These are phyloP conservation scores for Coccyzus lansbergi DNA, from an alignment of 2,797 vertebrate genomes.

Conservation along the genomic window DNA sequence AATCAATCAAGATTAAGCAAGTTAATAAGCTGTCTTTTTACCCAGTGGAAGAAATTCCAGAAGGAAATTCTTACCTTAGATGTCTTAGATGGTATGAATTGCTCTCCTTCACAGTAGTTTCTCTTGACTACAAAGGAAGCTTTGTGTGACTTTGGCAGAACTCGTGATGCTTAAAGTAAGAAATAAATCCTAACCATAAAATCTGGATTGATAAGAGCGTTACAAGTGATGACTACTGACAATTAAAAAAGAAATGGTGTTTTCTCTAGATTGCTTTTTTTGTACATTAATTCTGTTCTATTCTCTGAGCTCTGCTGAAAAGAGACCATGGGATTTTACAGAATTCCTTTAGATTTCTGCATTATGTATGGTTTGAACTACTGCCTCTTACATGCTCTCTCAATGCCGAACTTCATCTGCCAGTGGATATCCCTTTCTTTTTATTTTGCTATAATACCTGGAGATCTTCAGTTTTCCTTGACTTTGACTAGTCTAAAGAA, in stretches of 20 bases:
- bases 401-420: conserved; percentile 6
- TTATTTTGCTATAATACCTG: background rate
- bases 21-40: background rate
- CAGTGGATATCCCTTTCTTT: background rate
- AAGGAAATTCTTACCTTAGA: background rate
- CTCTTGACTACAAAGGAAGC: background rate
- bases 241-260: background rate
- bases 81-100: background rate
- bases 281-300: background rate
- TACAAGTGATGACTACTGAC: background rate
- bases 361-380: background rate
- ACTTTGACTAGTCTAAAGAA: background rate
- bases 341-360: background rate
- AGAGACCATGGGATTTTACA: background rate
- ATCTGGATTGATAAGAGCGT: background rate
- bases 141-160: background rate
- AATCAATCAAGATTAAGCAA: background rate
- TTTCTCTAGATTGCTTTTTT: background rate
- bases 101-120: background rate
- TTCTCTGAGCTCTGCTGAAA: background rate
- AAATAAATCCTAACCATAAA: background rate
- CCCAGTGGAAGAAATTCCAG: background rate
- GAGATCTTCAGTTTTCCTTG: background rate
- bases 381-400: background rate
- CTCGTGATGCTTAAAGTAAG: background rate